Conservation (phyloP, 1,140 invertebrate genomes). For the Antheraea mylitta region DNA sequence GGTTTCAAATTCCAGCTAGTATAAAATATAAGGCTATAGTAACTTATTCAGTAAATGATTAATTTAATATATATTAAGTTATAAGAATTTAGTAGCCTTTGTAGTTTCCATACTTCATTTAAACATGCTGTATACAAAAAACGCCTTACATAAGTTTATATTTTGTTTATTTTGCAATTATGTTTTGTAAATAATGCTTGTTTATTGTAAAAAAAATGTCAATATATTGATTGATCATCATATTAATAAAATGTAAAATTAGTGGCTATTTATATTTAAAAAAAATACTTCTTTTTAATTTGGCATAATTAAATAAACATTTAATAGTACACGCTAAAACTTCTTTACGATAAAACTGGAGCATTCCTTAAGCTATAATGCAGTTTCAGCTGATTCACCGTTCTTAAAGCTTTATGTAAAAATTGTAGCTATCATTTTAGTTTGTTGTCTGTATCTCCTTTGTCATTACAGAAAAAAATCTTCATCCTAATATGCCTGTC, state of each 20-base stretch:
- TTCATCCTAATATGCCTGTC: slow-evolving; percentile 90
- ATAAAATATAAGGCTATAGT: too few relatives aligned
- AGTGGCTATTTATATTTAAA: neutral
- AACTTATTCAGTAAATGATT: too few relatives aligned
- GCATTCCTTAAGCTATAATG: neutral
- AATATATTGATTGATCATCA: neutral
- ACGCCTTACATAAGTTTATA: neutral
- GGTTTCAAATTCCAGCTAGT: too few relatives aligned
- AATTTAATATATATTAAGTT: too few relatives aligned
- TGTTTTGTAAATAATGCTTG: neutral
- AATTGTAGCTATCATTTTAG: slow-evolving; percentile 40
- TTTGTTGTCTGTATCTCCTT: slow-evolving; percentile 76
- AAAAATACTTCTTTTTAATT: neutral
- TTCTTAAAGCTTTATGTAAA: neutral
- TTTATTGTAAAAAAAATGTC: neutral
- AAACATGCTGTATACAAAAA: neutral
- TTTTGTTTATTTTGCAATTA: neutral
- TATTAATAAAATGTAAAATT: neutral
- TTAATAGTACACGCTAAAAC: neutral
- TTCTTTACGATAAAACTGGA: neutral
- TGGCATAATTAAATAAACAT: neutral
- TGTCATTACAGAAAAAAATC: slow-evolving; percentile 92
- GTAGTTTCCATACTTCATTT: neutral
- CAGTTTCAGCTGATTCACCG: neutral
- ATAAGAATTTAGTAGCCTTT: too few relatives aligned